phyloP scores from a whole-genome alignment of 2,888 invertebrate genomes.

The Drosophila suboccidentalis region DNA sequence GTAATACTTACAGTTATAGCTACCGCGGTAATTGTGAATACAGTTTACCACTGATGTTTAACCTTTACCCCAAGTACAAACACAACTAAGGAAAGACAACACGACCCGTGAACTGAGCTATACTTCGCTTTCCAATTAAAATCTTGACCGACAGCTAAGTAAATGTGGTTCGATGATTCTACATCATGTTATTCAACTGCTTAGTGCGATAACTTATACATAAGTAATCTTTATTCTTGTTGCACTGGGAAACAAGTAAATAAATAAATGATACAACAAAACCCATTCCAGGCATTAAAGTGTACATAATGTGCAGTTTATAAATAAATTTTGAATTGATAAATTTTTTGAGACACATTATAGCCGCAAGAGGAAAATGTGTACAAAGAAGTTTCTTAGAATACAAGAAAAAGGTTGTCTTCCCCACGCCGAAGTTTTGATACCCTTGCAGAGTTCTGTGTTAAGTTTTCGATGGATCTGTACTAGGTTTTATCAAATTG shows the following conservation, averaged over 20 bases:
- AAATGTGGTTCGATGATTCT: not conserved
- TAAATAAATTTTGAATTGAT: too few species aligned
- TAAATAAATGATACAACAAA: not conserved
- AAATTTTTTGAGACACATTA: too few species aligned
- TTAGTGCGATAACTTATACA: too few species aligned
- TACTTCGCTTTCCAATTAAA: slow-evolving; percentile 28
- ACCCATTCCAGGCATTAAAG: too few species aligned
- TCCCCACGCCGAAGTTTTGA: too few species aligned
- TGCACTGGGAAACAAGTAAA: not conserved
- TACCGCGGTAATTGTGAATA: slow-evolving; percentile 14
- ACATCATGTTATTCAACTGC: not conserved
- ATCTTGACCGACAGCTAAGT: not conserved
- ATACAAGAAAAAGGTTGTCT: too few species aligned
- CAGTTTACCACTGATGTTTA: slow-evolving; percentile 41
- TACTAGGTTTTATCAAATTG: too few species aligned
- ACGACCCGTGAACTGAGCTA: not conserved
- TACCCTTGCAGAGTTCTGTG: too few species aligned
- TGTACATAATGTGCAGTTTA: too few species aligned
- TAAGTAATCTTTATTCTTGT: not conserved
- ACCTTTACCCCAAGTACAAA: slow-evolving; percentile 10
- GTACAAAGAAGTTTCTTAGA: too few species aligned
- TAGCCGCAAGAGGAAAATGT: too few species aligned
- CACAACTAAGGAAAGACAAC: not conserved
- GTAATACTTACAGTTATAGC: slow-evolving; percentile 7
- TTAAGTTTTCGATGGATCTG: too few species aligned